Evolutionary conservation across 2,888 invertebrate species (phyloP), one percentile per base, ranked within the genome.

Genomic region (Apamea monoglypha): DNA sequence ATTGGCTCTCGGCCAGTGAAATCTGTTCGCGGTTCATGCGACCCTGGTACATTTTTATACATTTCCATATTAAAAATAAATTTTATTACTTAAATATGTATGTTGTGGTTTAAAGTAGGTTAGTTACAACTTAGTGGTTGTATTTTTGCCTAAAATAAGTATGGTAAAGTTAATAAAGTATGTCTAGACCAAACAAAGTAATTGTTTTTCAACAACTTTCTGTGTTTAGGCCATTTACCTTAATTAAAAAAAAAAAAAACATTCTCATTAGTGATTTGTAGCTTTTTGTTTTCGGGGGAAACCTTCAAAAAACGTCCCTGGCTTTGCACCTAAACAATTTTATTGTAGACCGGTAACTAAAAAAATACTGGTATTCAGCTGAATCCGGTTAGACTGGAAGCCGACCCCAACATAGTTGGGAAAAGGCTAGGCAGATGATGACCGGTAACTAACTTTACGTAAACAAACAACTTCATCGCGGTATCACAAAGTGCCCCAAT

Each of bases 31-130:
- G 81, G 77, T 84, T 79, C 78, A 84, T 90, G 85, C 81, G 80
- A 69, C 80, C 89, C 90, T 90, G 80, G 89, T 90, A 90, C 83
- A 82, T 79, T 87, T 88, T 90, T 88, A 81, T 85, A 84, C 85
- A 87, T 89, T 86, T 81, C 68, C 78, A 86, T 89, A 89, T 90
- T 89, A 88, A 90, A 90, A 88, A 88, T 86, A 87, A 86, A 86
- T 88, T 84, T 78, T 88, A 88, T 88, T 88, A 88, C 87, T 84
- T 87, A 83, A 81, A 84, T 77, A 82, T 72, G 82, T 78, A 83
- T 83, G 73, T 76, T 76, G 44, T 76, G 75, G 70, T 64, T 81
- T 21, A 64, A 88, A 88, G 63, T 85, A 73, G 86, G 88, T 80
- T 81, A 71, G 68, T 79, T 77, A 84, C 59, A 79, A 63, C 72